These are phyloP conservation scores for Micrasema longulum DNA, from an alignment of 1,140 invertebrate genomes.

Conservation along the genomic window DNA sequence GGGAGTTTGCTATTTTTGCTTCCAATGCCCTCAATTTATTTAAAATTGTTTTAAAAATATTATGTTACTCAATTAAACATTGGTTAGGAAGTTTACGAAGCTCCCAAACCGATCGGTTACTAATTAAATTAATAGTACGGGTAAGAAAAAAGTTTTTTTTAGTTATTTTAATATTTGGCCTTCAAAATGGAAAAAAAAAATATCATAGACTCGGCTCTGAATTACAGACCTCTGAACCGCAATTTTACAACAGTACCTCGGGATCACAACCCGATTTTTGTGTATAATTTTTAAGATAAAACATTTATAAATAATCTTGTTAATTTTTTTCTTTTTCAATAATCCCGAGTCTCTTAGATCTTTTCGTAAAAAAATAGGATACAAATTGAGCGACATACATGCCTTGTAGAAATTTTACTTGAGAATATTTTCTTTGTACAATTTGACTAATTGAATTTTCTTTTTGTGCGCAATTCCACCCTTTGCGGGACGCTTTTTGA, in stretches of 20 bases:
- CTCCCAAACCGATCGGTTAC: too few species aligned
- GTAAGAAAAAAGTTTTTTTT: too few species aligned
- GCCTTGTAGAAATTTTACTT: conserved; percentile 22
- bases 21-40: too few species aligned
- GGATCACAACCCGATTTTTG: neutral
- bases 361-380: neutral
- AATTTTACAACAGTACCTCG: neutral
- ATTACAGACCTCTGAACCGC: too few species aligned
- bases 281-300: neutral
- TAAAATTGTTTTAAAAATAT: too few species aligned
- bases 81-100: too few species aligned
- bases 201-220: too few species aligned
- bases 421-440: conserved; percentile 35
- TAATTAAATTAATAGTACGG: too few species aligned
- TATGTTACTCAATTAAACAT: too few species aligned
- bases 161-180: too few species aligned
- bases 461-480: conserved; percentile 22
- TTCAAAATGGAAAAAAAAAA: too few species aligned
- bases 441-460: conserved; percentile 32
- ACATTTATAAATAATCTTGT: neutral
- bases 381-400: conserved; percentile 18
- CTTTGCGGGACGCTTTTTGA: conserved; percentile 4
- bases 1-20: too few species aligned
- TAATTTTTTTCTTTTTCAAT: neutral
- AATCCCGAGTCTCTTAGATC: neutral